Conservation (phyloP, 2,888 invertebrate genomes). For the Drosophila infuscata region DNA sequence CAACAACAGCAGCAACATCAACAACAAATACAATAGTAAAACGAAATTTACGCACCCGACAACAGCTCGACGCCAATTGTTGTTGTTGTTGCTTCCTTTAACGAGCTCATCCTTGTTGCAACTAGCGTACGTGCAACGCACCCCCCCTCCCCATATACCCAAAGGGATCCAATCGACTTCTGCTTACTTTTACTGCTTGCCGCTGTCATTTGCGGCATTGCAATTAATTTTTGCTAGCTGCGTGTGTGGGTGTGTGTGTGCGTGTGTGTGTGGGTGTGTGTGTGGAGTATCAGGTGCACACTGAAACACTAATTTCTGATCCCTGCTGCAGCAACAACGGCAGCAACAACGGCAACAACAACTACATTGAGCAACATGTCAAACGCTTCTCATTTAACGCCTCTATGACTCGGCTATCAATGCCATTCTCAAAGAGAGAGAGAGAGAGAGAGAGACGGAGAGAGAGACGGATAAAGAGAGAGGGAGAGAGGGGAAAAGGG, state of each 20-base stretch:
- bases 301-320: constrained; percentile 74
- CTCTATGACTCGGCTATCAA: constrained; percentile 57
- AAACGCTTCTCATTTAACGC: constrained; percentile 76
- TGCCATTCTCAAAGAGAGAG: background rate
- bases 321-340: constrained; percentile 42
- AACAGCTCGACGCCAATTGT: background rate
- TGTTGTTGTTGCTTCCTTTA: constrained; percentile 69
- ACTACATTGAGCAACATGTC: constrained; percentile 42
- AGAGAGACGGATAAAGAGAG: background rate
- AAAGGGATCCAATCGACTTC: constrained; percentile 20
- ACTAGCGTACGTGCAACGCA: constrained; percentile 63
- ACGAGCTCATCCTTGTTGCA: constrained; percentile 80
- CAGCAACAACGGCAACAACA: constrained; percentile 15
- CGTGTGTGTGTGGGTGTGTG: background rate
- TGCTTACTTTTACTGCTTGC: constrained; percentile 76
- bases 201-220: constrained; percentile 80
- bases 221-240: constrained; percentile 75
- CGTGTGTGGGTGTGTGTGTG: constrained; percentile 2
- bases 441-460: too few relatives aligned
- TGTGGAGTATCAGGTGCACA: constrained; percentile 38
- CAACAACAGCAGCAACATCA: constrained; percentile 42
- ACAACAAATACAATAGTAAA: constrained; percentile 16
- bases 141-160: constrained; percentile 32
- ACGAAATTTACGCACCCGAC: constrained; percentile 53
- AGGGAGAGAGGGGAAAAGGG: background rate